These are phyloP conservation scores for Loripinus fragilis DNA, from an alignment of 2,888 invertebrate species.

Conservation along the genomic window DNA sequence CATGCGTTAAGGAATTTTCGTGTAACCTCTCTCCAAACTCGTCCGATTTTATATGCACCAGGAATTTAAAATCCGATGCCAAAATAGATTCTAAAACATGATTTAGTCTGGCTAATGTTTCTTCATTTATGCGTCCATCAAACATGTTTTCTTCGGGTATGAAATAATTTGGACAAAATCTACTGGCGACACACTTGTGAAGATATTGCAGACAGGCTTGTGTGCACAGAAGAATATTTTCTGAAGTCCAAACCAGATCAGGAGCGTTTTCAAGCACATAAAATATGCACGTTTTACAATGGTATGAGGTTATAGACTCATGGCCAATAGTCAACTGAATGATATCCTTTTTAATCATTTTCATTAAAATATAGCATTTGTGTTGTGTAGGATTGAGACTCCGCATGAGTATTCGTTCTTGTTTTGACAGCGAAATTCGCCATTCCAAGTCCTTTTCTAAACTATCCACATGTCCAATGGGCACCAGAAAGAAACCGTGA, in stretches of 20 bases:
- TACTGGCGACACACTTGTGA: neutral
- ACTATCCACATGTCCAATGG: neutral
- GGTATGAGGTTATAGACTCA: conserved; percentile 8
- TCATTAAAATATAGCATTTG: conserved; percentile 13
- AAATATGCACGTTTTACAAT: conserved; percentile 19
- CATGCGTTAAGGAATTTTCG: neutral
- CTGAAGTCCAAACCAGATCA: neutral
- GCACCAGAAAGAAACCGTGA: neutral
- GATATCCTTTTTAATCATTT: conserved; percentile 11
- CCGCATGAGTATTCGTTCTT: neutral
- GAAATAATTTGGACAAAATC: conserved; percentile 18
- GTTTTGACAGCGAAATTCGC: neutral
- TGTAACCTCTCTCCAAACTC: neutral
- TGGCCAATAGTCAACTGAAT: neutral
- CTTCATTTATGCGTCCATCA: neutral
- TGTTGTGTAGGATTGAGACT: neutral
- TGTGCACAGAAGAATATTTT: neutral
- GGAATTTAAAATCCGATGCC: neutral
- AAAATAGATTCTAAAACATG: neutral
- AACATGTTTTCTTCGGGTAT: conserved; percentile 25
- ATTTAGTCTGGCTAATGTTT: no score
- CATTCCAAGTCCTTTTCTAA: neutral
- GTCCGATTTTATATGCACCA: neutral
- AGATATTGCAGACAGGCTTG: neutral
- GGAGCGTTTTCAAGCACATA: conserved; percentile 11